A percentile compares a stretch with the other conserved stretches of the same genome.
Evolutionary conservation across 1,140 invertebrate species (phyloP).

Genomic region (Teleopsis dalmanni): DNA sequence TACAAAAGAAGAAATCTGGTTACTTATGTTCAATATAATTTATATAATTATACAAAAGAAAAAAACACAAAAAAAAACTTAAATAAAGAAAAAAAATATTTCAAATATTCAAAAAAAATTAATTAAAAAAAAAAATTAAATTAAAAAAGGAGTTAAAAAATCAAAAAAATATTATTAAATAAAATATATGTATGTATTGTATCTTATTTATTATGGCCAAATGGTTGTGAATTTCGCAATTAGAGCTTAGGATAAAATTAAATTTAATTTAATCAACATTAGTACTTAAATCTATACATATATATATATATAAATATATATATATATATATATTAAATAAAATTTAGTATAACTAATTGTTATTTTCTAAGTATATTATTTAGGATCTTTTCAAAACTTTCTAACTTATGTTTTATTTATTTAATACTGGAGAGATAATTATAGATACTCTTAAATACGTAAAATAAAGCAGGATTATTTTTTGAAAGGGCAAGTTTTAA

Average conservation of each 20-base stretch:
- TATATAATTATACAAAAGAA: neutral
- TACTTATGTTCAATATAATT: neutral
- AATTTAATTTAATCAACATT: slow-evolving; percentile 4
- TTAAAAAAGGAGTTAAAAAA: too few relatives aligned
- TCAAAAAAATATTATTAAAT: neutral
- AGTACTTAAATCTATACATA: neutral
- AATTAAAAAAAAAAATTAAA: neutral
- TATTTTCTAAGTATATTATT: neutral
- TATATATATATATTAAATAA: slow-evolving; percentile 9
- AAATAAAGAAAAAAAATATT: neutral
- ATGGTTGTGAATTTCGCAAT: slow-evolving; percentile 20
- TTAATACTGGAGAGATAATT: too few relatives aligned
- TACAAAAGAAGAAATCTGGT: neutral
- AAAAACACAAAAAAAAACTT: neutral
- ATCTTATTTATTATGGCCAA: slow-evolving; percentile 13
- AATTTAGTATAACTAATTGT: neutral
- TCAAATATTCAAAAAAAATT: neutral
- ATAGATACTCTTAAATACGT: too few relatives aligned
- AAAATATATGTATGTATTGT: slow-evolving; percentile 1
- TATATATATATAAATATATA: slow-evolving; percentile 2
- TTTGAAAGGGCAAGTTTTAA: too few relatives aligned
- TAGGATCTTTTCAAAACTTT: neutral
- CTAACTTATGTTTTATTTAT: too few relatives aligned
- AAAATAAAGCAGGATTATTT: too few relatives aligned
- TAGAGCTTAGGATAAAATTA: slow-evolving; percentile 14